Conservation (phyloP, 1,140 invertebrate genomes). For the Pantala flavescens region DNA sequence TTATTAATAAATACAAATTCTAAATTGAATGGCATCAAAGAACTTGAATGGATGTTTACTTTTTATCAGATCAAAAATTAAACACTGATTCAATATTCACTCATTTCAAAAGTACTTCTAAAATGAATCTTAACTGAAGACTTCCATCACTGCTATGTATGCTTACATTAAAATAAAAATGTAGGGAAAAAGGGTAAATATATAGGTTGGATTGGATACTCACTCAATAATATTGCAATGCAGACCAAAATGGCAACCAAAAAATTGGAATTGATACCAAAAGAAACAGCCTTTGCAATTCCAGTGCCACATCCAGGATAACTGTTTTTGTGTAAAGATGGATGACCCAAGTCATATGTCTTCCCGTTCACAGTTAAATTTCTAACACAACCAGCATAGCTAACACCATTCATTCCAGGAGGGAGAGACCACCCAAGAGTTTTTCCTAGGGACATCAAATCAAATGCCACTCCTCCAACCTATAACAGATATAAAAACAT, state of each 20-base stretch:
- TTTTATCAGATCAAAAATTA: too few species aligned
- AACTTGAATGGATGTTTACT: too few species aligned
- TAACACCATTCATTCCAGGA: slow-evolving; percentile 42
- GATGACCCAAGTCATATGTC: slow-evolving; percentile 58
- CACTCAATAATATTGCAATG: slow-evolving; percentile 60
- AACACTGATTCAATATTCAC: too few species aligned
- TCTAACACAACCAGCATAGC: slow-evolving; percentile 75
- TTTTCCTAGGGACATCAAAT: slow-evolving; percentile 46
- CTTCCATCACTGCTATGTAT: too few species aligned
- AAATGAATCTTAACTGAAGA: too few species aligned
- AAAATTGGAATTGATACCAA: slow-evolving; percentile 73
- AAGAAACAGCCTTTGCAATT: slow-evolving; percentile 58
- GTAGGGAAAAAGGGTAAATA: too few species aligned
- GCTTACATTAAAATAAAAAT: too few species aligned
- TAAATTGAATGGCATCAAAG: too few species aligned
- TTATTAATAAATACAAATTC: too few species aligned
- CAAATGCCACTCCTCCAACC: slow-evolving; percentile 63
- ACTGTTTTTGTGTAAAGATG: slow-evolving; percentile 52
- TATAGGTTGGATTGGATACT: slow-evolving; percentile 29
- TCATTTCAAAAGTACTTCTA: too few species aligned
- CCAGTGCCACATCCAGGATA: slow-evolving; percentile 56
- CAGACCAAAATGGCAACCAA: slow-evolving; percentile 73
- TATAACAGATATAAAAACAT: neutral
- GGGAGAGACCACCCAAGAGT: slow-evolving; percentile 51
- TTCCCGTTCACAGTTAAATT: slow-evolving; percentile 72